Conservation (phyloP, 2,797 vertebrate genomes). For the Gymnothorax javanicus region DNA sequence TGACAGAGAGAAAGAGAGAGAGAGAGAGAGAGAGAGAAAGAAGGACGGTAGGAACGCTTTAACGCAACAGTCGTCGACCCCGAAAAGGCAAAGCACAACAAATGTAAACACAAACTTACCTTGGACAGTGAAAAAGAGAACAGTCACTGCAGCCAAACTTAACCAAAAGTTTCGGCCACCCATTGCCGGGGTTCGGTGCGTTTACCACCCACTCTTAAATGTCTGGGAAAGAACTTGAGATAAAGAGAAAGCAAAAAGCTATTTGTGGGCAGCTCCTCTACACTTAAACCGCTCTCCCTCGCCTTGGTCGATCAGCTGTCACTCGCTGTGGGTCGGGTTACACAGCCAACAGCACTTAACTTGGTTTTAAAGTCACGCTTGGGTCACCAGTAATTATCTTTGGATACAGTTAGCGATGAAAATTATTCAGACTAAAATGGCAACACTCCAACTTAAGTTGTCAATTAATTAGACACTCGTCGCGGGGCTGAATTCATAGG, state of each 20-base stretch:
- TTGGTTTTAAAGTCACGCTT: conserved; percentile 57
- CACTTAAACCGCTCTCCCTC: conserved; percentile 41
- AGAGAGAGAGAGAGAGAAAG: background rate
- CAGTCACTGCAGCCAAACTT: conserved; percentile 47
- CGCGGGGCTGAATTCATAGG: background rate
- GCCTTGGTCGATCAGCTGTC: conserved; percentile 63
- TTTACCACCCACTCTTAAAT: conserved; percentile 50
- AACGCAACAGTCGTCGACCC: conserved; percentile 4
- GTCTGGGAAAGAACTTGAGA: conserved; percentile 47
- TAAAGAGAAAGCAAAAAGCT: conserved; percentile 62
- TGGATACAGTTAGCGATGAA: conserved; percentile 32
- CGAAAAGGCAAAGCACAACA: conserved; percentile 17
- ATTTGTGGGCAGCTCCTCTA: conserved; percentile 50
- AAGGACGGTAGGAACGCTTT: background rate
- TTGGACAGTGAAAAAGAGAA: conserved; percentile 51
- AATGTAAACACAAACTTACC: conserved; percentile 61
- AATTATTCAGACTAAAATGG: conserved; percentile 19
- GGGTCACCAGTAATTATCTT: conserved; percentile 45
- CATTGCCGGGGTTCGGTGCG: conserved; percentile 53
- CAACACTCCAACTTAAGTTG: conserved; percentile 3
- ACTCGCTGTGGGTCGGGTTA: conserved; percentile 62
- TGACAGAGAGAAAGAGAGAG: background rate
- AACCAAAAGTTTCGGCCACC: conserved; percentile 53
- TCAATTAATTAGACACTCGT: conserved; percentile 2
- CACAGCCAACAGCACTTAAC: conserved; percentile 58